These are phyloP conservation scores for Apis laboriosa DNA, from an alignment of 1,140 invertebrate species.

Conservation along the genomic window DNA sequence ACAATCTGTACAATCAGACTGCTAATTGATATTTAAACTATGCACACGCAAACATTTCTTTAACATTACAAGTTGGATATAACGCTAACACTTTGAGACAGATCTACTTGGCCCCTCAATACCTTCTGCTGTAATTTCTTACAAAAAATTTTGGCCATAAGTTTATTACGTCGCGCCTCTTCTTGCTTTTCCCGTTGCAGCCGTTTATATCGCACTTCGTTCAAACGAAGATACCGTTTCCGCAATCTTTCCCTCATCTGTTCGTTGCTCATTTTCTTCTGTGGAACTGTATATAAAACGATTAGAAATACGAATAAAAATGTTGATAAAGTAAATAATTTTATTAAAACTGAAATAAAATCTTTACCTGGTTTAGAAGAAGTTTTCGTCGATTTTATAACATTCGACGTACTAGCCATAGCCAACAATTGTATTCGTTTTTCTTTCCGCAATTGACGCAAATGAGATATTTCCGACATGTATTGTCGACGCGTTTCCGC, in stretches of 20 bases:
- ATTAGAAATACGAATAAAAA: background rate
- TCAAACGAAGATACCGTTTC: constrained; percentile 78
- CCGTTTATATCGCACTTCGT: constrained; percentile 79
- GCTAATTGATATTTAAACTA: constrained; percentile 12
- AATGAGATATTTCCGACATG: constrained; percentile 75
- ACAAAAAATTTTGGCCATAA: constrained; percentile 83
- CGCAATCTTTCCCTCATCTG: constrained; percentile 79
- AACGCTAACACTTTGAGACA: constrained; percentile 81
- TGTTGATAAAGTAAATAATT: constrained; percentile 9
- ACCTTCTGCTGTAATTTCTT: constrained; percentile 82
- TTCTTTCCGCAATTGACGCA: constrained; percentile 75
- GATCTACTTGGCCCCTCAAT: constrained; percentile 79
- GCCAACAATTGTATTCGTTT: constrained; percentile 74
- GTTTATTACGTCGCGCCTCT: constrained; percentile 79
- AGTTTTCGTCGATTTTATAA: constrained; percentile 60
- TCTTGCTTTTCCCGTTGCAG: constrained; percentile 79
- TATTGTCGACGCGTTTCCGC: constrained; percentile 77
- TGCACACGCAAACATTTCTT: background rate
- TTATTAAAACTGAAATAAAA: constrained; percentile 14
- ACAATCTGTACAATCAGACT: background rate
- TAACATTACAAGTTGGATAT: constrained; percentile 78
- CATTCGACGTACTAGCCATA: constrained; percentile 68
- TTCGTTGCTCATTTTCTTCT: constrained; percentile 78
- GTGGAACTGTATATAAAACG: constrained; percentile 60
- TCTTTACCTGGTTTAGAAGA: constrained; percentile 67